Percentiles rank a stretch among this genome's conserved stretches.
Conservation (phyloP, 2,888 invertebrate genomes). For the Limnephilus marmoratus region DNA sequence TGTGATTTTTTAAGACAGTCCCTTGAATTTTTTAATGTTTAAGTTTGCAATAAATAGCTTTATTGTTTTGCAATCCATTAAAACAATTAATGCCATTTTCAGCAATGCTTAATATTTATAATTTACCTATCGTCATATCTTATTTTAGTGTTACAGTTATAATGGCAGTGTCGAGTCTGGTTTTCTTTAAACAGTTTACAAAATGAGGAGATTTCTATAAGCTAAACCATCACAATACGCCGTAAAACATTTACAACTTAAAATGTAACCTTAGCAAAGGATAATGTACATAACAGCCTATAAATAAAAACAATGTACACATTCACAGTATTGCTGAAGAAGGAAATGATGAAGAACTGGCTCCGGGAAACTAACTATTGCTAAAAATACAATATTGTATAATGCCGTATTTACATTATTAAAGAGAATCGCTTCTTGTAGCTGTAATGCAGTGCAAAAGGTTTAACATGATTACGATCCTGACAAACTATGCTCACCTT, state of each 20-base stretch:
- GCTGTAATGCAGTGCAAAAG: not conserved
- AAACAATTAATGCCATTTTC: not conserved
- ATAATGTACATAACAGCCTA: constrained; percentile 28
- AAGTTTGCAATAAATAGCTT: not conserved
- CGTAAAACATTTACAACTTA: constrained; percentile 56
- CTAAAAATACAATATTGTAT: not conserved
- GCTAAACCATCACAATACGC: constrained; percentile 51
- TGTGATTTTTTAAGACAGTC: not conserved
- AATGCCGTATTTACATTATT: not conserved
- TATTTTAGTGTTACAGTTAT: not conserved
- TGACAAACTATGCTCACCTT: not conserved
- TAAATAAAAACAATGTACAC: constrained; percentile 26
- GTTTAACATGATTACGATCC: not conserved
- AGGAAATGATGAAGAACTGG: not conserved
- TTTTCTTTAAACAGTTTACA: constrained; percentile 23
- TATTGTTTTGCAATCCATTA: not conserved
- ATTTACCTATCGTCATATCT: not conserved
- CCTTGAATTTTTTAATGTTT: not conserved
- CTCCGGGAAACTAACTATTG: not conserved
- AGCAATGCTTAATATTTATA: not conserved
- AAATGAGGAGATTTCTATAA: constrained; percentile 31
- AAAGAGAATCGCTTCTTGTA: not conserved
- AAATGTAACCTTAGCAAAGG: constrained; percentile 29
- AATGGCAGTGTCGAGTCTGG: constrained; percentile 13
- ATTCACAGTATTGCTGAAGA: not conserved